A percentile compares a stretch with the other conserved stretches of the same genome.
Conservation (phyloP, 2,888 invertebrate species). For the Lycophotia porphyrea region DNA sequence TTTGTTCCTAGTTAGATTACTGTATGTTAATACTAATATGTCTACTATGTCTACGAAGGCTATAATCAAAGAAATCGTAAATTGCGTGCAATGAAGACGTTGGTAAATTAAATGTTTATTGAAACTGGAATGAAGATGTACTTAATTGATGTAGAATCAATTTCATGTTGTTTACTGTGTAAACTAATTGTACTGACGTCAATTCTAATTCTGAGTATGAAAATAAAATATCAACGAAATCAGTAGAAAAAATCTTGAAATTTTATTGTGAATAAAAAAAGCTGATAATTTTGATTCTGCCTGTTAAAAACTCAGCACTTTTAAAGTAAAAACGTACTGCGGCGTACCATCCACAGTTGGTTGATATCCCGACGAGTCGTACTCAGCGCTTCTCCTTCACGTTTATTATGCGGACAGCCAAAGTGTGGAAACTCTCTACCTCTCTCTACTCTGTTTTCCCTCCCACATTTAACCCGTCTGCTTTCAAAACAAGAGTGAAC, state of each 20-base stretch:
- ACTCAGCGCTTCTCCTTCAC: no score
- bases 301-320: no score
- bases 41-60: neutral
- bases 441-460: no score
- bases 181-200: neutral
- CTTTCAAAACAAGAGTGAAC: no score
- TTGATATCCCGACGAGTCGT: no score
- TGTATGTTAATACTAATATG: neutral
- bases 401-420: no score
- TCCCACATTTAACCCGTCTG: no score
- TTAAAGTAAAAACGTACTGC: no score
- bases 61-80: slow-evolving; percentile 21
- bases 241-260: neutral
- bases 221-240: neutral
- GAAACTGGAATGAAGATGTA: slow-evolving; percentile 13
- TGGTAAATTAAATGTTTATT: slow-evolving; percentile 8
- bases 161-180: neutral
- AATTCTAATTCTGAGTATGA: neutral
- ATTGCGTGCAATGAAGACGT: slow-evolving; percentile 3
- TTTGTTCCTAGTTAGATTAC: neutral
- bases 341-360: no score
- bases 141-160: slow-evolving; percentile 16
- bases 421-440: no score
- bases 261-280: no score
- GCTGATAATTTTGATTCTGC: no score